Evolutionary conservation across 2,797 vertebrate species (phyloP).

Genomic region (Sylvilagus floridanus): DNA sequence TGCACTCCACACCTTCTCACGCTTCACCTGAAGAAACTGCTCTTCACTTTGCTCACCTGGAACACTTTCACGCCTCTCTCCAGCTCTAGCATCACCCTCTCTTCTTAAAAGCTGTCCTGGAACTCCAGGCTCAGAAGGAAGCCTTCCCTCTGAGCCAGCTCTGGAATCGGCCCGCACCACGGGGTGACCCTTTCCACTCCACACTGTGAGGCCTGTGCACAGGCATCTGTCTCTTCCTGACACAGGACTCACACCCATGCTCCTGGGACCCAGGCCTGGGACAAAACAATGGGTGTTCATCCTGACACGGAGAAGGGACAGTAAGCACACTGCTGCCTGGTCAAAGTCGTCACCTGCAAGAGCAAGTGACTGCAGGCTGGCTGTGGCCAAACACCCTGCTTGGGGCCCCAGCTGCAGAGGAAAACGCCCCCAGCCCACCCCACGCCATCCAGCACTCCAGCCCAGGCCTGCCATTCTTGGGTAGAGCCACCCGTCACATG

Average conservation of each 20-base stretch:
- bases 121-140: background rate
- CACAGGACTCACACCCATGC: background rate
- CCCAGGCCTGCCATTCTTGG: constrained; percentile 65
- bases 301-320: background rate
- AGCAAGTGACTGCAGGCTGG: background rate
- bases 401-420: background rate
- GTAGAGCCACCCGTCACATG: constrained; percentile 79
- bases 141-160: background rate
- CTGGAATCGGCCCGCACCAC: background rate
- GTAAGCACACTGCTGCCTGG: background rate
- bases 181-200: background rate
- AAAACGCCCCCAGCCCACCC: background rate
- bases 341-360: constrained; percentile 8
- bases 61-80: constrained; percentile 3
- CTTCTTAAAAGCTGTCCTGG: constrained; percentile 30
- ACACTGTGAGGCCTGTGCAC: background rate
- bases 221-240: background rate
- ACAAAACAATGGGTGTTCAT: background rate
- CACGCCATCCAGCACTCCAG: constrained; percentile 24
- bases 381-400: background rate
- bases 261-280: background rate
- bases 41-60: constrained; percentile 1
- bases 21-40: background rate
- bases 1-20: background rate
- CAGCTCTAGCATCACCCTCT: background rate